Conservation (phyloP, 2,797 vertebrate species). For the Fistularia tabacaria region DNA sequence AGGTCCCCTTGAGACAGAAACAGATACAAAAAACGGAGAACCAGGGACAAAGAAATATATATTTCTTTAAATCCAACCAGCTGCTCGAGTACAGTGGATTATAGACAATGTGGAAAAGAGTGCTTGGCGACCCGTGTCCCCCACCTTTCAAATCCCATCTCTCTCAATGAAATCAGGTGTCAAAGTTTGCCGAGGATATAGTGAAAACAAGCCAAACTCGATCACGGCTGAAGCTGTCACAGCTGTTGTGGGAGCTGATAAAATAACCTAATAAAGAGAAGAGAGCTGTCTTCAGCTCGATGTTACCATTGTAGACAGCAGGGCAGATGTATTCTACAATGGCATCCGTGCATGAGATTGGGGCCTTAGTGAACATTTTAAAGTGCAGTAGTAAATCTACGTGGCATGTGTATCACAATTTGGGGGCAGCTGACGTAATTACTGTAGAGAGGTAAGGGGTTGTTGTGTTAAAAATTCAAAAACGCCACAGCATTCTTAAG, state of each 20-base stretch:
- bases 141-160: slow-evolving; percentile 71
- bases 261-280: slow-evolving; percentile 68
- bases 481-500: too few relatives aligned
- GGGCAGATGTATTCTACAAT: slow-evolving; percentile 33
- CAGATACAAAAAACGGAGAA: too few relatives aligned
- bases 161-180: slow-evolving; percentile 72
- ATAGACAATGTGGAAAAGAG: slow-evolving; percentile 48
- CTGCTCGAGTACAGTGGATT: slow-evolving; percentile 53
- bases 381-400: slow-evolving; percentile 8
- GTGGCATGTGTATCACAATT: slow-evolving; percentile 2
- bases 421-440: background rate
- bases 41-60: slow-evolving; percentile 5
- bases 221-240: slow-evolving; percentile 64
- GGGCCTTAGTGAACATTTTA: slow-evolving; percentile 21
- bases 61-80: slow-evolving; percentile 39
- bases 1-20: too few relatives aligned
- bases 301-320: slow-evolving; percentile 26
- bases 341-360: slow-evolving; percentile 21
- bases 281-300: slow-evolving; percentile 35
- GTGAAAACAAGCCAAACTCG: slow-evolving; percentile 74
- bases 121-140: slow-evolving; percentile 63
- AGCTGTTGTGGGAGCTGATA: slow-evolving; percentile 58
- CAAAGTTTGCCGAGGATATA: slow-evolving; percentile 70
- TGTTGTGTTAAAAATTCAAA: too few relatives aligned
- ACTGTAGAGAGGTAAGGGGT: too few relatives aligned